Evolutionary conservation across 2,113 vertebrate genomes (phyloP).

Genomic region (Tetrao urogallus): DNA sequence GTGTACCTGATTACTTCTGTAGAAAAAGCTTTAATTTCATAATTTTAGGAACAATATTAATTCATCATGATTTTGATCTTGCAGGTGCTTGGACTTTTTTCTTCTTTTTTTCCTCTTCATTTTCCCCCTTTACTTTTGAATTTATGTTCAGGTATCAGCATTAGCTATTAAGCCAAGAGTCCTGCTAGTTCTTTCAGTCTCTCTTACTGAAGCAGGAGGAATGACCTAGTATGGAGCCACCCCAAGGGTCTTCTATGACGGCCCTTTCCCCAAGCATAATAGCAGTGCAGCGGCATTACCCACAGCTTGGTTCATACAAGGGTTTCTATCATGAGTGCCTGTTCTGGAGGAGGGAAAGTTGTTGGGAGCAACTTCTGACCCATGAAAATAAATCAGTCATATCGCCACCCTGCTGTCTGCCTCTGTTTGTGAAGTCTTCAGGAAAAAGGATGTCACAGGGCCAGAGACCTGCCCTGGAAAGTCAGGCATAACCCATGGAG

Average conservation of each 20-base stretch:
- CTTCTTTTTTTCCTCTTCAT: fast-evolving
- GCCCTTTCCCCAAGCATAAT: not conserved
- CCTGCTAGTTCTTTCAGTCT: not conserved
- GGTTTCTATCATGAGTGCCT: not conserved
- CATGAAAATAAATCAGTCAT: not conserved
- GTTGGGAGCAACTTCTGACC: not conserved
- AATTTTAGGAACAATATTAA: not conserved
- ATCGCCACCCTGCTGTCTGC: not conserved
- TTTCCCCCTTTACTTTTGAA: not conserved
- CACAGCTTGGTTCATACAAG: not conserved
- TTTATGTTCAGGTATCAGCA: not conserved
- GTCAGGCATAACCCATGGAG: not conserved
- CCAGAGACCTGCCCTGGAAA: not conserved
- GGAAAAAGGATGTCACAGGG: fast-evolving
- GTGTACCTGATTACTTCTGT: not conserved
- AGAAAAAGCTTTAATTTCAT: not conserved
- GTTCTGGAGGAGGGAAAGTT: not conserved
- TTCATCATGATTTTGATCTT: not conserved
- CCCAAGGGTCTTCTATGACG: not conserved
- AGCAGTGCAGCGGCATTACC: fast-evolving
- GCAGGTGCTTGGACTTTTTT: not conserved
- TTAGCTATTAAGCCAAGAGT: not conserved
- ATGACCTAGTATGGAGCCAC: not conserved
- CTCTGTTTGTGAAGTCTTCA: not conserved
- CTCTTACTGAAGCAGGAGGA: not conserved